These are phyloP conservation scores for Pollenia griseotomentosa DNA, from an alignment of 2,888 invertebrate genomes.

Conservation along the genomic window DNA sequence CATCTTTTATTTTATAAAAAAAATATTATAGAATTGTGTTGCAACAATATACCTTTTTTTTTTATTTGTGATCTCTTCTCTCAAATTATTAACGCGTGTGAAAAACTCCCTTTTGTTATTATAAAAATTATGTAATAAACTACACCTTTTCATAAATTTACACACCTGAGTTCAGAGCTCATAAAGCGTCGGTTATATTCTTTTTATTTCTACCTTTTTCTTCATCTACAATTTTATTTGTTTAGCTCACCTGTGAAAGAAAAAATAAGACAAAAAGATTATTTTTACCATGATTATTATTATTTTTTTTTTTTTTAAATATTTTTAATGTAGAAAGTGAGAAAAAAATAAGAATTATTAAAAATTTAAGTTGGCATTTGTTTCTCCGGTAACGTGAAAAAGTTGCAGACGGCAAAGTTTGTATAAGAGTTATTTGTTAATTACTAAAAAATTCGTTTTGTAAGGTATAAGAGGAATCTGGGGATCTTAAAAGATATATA, in stretches of 20 bases:
- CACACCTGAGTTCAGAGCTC: conserved; percentile 63
- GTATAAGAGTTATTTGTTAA: too few species aligned
- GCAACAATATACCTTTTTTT: not conserved
- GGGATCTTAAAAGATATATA: too few species aligned
- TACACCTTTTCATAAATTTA: conserved; percentile 38
- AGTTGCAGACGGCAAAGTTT: too few species aligned
- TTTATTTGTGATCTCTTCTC: not conserved
- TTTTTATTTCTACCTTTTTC: not conserved
- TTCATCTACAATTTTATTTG: not conserved
- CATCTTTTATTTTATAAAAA: too few species aligned
- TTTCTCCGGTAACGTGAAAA: too few species aligned
- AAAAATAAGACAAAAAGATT: conserved; percentile 49
- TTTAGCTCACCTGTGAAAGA: conserved; percentile 44
- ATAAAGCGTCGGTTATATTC: conserved; percentile 47
- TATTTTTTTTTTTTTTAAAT: not conserved
- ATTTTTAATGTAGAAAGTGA: not conserved
- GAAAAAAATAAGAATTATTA: conserved; percentile 20
- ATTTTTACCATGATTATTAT: conserved; percentile 37
- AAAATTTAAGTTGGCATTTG: not conserved
- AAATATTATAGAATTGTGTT: not conserved
- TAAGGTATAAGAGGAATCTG: too few species aligned
- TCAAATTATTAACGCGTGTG: not conserved
- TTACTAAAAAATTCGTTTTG: too few species aligned
- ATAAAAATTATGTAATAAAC: conserved; percentile 61
- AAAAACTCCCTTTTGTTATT: conserved; percentile 34